Base-by-base conservation (phyloP, 1,140 invertebrate species). In the Ectropis grisescens region DNA sequence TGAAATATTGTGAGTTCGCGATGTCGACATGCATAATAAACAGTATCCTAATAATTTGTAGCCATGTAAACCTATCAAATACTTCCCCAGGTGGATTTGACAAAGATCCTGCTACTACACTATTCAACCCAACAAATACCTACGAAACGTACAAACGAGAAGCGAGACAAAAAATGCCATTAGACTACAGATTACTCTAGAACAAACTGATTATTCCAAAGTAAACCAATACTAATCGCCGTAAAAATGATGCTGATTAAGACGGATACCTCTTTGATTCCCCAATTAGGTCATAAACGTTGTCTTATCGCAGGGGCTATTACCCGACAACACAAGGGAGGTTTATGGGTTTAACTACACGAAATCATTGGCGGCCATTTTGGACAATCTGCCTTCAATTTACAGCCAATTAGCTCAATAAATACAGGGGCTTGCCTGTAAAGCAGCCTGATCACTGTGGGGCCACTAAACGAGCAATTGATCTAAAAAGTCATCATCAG, bases 331-430 rank as follows among this genome's bases (percentile, higher is more conserved):
- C 49, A 47, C 50, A 62, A 60, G 68, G 66, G 69, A 59, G 72
- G 67, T 78, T 78, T 78, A 78, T 78, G 67, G 64, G 56, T 60
- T 78, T 71, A 66, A 74, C 67, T 74, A 72, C 60, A 74, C 58
- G 61, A 74, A 74, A 78, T 71, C 65, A 62, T 64, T 54, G 52
- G 42, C 58, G 50, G 50, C 50, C 56, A 58, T 71, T 71, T 65
- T 47, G 33, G 71, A 71, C 61, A 72, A 67, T 67, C 59, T 56
- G 35, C 55, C 37, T 59, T 37, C 56, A 52, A 69, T 74, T 74
- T 74, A 78, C 60, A 62, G 64, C 72, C 69, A 74, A 78, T 78
- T 78, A 78, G 60, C 44, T 61, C 54, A 60, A 67, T 71, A 74
- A 78, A 78, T 67, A 74, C 50, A 41, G 55, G 44, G 45, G 53